phyloP scores from a whole-genome alignment of 2,888 invertebrate species.

The Lymantria dispar region DNA sequence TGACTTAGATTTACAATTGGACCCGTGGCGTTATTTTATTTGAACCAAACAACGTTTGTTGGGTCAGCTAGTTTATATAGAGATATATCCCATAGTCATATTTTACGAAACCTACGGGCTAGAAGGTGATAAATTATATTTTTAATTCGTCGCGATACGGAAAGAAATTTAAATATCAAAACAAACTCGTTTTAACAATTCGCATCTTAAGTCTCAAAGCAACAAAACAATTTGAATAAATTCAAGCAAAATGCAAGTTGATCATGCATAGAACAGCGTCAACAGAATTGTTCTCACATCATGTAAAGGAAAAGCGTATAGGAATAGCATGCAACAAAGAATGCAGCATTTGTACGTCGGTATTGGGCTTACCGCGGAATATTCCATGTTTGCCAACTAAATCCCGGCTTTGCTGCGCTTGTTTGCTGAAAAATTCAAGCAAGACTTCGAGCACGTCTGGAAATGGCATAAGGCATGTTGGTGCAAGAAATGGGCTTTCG shows the following conservation, averaged over 20 bases:
- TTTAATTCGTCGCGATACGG: no score
- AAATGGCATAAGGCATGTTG: conserved; percentile 17
- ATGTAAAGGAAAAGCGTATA: conserved; percentile 28
- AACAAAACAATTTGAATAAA: conserved; percentile 20
- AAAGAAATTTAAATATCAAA: no score
- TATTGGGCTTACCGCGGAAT: conserved; percentile 32
- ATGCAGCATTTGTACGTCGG: conserved; percentile 24
- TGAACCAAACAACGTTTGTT: no score
- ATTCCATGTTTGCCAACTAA: conserved; percentile 35
- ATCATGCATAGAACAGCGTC: conserved; percentile 30
- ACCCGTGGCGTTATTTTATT: no score
- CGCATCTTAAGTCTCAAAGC: conserved; percentile 8
- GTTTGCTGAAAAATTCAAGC: conserved; percentile 46
- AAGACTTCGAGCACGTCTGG: conserved; percentile 23
- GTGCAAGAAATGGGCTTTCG: conserved; percentile 9
- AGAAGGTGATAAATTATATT: no score
- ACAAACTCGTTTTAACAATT: no score
- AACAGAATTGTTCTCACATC: conserved; percentile 29
- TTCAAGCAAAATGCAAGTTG: conserved; percentile 7
- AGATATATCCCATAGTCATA: no score
- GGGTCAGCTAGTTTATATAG: no score
- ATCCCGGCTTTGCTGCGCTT: conserved; percentile 31
- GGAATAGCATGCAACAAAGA: conserved; percentile 31
- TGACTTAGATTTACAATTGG: no score
- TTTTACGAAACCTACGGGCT: no score